phyloP scores from a whole-genome alignment of 2,113 vertebrate species.

The Mirza zaza region DNA sequence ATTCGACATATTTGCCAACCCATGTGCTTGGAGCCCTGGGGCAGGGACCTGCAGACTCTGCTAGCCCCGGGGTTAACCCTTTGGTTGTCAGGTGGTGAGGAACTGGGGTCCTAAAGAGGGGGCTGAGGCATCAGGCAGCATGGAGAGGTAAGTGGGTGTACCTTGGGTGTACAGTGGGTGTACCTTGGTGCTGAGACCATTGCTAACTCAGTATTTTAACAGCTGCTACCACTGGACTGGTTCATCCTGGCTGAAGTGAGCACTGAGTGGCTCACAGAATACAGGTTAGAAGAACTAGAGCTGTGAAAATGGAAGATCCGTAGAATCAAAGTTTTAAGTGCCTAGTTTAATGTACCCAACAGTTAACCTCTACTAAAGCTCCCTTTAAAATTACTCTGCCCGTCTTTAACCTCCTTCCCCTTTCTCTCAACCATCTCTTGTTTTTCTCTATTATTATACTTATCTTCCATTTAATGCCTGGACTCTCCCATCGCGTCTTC shows the following conservation, averaged over 20 bases:
- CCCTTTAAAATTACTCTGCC: not conserved
- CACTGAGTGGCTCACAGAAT: not conserved
- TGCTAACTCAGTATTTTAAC: not conserved
- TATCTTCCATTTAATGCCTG: not conserved
- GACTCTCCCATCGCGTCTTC: not conserved
- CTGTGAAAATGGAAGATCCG: not conserved
- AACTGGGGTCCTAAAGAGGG: not conserved
- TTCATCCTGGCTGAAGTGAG: not conserved
- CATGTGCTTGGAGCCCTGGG: not conserved
- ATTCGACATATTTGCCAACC: not conserved
- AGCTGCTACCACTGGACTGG: not conserved
- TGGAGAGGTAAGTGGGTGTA: rapidly evolving
- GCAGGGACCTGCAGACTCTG: not conserved
- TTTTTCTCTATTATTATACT: not conserved
- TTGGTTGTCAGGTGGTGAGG: not conserved
- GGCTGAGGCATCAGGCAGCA: not conserved
- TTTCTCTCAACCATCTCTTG: not conserved
- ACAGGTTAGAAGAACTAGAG: not conserved
- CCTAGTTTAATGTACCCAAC: not conserved
- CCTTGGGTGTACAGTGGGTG: not conserved
- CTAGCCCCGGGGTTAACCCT: not conserved
- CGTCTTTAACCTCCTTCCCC: not conserved
- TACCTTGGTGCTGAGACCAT: not conserved
- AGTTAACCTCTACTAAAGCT: not conserved
- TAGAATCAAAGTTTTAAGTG: not conserved